Conservation (phyloP, 1,140 invertebrate genomes). For the Lutraria rhynchaena region DNA sequence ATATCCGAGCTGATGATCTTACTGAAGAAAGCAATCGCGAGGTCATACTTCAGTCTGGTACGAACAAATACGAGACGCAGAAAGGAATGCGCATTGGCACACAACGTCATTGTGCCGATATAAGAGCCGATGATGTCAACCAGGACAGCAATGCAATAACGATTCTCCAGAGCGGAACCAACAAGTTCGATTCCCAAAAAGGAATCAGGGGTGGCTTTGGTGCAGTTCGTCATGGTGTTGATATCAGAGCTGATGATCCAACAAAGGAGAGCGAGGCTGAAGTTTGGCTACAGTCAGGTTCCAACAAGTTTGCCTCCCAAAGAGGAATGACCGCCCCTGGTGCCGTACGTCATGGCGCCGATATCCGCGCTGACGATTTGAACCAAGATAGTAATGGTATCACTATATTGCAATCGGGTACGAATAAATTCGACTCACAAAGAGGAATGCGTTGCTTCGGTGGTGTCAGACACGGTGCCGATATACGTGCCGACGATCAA, state of each 20-base stretch:
- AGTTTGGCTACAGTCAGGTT: slow-evolving; percentile 96
- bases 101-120: slow-evolving; percentile 76
- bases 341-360: slow-evolving; percentile 93
- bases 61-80: slow-evolving; percentile 89
- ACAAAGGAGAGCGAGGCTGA: slow-evolving; percentile 92
- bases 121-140: slow-evolving; percentile 69
- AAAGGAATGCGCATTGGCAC: slow-evolving; percentile 75
- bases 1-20: slow-evolving; percentile 74
- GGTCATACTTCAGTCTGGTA: slow-evolving; percentile 96
- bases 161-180: slow-evolving; percentile 95
- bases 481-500: slow-evolving; percentile 74
- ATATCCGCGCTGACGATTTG: slow-evolving; percentile 71
- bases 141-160: slow-evolving; percentile 91
- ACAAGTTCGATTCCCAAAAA: slow-evolving; percentile 94
- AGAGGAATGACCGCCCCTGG: slow-evolving; percentile 94
- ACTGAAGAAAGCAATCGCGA: slow-evolving; percentile 88
- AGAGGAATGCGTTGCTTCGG: slow-evolving; percentile 94
- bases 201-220: slow-evolving; percentile 97
- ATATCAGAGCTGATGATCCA: slow-evolving; percentile 77
- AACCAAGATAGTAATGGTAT: slow-evolving; percentile 86
- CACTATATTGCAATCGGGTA: slow-evolving; percentile 95
- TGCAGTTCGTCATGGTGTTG: slow-evolving; percentile 90
- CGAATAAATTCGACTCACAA: slow-evolving; percentile 93
- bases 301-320: slow-evolving; percentile 95
- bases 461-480: slow-evolving; percentile 70